Base-by-base conservation (phyloP, 2,888 invertebrate species). In the Euproctis similis region DNA sequence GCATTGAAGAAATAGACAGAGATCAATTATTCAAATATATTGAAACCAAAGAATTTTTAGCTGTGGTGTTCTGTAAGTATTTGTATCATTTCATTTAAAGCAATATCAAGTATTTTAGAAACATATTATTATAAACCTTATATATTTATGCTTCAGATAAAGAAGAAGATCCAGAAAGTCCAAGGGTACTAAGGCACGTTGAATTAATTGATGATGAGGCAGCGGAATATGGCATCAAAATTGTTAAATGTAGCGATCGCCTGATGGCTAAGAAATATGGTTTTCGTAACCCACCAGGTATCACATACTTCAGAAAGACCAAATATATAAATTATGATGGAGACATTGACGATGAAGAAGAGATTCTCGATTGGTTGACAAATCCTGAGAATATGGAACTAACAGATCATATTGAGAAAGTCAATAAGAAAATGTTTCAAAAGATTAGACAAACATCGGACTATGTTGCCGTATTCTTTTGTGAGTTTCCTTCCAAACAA, bases 261-360 rank as follows among this genome's bases (percentile, higher is more conserved):
- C 73, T 96, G 16, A 96, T 96, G 94, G 96, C 95, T 1, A 96
- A 96, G 67, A 96, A 96, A 62, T 96, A 94, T 66, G 96, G 96
- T 1, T 95, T 88, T 59, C 87, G 96, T 35, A 92, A 94, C 66
- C 94, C 95, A 11, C 96, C 96, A 0, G 96, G 96, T 4, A 90
- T 96, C 4, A 94, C 94, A 1, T 95, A 95, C 65, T 96, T 96
- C 80, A 88, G 96, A 30, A 95, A 95, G 73, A 93, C 87, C 10
- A 95, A 96, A 78, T 89, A 90, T 39, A 94, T 96, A 8, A 95
- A 95, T 62, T 96, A 96, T 59, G 96, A 96, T 54, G 96, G 96
- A 8, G 96, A 96, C 53, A 92, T 96, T 38, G 95, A 95, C 52
- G 95, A 95, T 51, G 94, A 94, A 55, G 95, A 95, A 66, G 94